Conservation (phyloP, 2,797 vertebrate species). For the Dicrostonyx torquatus region DNA sequence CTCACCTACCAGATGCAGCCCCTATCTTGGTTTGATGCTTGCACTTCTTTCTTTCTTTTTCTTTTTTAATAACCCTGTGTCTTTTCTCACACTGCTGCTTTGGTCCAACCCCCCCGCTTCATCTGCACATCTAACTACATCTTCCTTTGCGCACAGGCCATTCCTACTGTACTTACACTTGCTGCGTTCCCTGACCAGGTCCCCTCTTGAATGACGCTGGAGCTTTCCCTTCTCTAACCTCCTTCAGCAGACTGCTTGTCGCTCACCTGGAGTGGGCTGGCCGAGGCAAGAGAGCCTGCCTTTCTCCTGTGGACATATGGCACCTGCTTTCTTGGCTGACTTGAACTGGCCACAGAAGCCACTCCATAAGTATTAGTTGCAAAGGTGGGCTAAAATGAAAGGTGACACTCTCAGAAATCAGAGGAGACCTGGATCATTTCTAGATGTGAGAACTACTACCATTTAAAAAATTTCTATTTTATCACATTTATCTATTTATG, state of each 20-base stretch:
- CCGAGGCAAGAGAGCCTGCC: neutral
- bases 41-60: no score
- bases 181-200: neutral
- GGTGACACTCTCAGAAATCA: conserved; percentile 14
- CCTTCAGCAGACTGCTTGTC: neutral
- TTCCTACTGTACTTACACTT: neutral
- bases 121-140: neutral
- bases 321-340: neutral
- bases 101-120: neutral
- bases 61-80: neutral
- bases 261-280: neutral
- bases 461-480: neutral
- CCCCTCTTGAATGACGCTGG: neutral
- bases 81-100: neutral
- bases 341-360: neutral
- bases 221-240: neutral
- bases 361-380: neutral
- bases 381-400: neutral
- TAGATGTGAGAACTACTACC: neutral
- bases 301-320: neutral
- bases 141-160: neutral
- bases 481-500: neutral
- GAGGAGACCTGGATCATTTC: neutral
- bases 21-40: neutral
- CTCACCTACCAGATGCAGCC: no score